Conservation (phyloP, 2,888 invertebrate genomes). For the Pegoplata infirma region DNA sequence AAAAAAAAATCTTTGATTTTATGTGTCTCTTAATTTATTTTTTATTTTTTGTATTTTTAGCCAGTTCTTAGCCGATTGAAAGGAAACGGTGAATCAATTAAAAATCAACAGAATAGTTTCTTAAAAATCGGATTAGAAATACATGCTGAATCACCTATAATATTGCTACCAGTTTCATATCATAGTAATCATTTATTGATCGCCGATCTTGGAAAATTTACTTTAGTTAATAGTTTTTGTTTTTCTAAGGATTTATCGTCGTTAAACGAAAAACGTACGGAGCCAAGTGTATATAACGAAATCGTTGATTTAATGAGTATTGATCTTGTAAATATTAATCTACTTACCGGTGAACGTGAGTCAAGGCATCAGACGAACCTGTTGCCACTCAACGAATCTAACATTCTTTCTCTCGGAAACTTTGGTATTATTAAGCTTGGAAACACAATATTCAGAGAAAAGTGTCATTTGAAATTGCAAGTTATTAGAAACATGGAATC, state of each 20-base stretch:
- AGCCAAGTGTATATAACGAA: conserved; percentile 69
- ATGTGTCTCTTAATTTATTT: no score
- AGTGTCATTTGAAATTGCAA: conserved; percentile 87
- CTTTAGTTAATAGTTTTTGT: conserved; percentile 87
- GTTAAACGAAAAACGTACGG: conserved; percentile 70
- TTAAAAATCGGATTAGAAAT: conserved; percentile 76
- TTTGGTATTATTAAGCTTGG: conserved; percentile 78
- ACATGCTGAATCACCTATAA: conserved; percentile 84
- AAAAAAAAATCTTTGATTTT: no score
- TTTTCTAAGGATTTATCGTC: conserved; percentile 79
- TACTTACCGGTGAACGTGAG: conserved; percentile 81
- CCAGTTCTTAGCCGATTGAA: conserved; percentile 76
- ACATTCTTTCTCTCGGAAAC: conserved; percentile 71
- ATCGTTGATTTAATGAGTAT: conserved; percentile 83
- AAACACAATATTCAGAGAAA: conserved; percentile 87
- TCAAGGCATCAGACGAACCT: conserved; percentile 44
- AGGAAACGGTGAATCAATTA: conserved; percentile 65
- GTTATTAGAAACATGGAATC: conserved; percentile 90
- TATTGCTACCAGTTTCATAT: conserved; percentile 91
- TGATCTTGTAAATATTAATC: conserved; percentile 84
- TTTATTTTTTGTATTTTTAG: conserved; percentile 65
- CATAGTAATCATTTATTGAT: conserved; percentile 87
- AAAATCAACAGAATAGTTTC: conserved; percentile 66
- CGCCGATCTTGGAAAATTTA: conserved; percentile 88
- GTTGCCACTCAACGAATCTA: conserved; percentile 64